phyloP scores from a whole-genome alignment of 2,113 vertebrate genomes.

The Serilophus lunatus region DNA sequence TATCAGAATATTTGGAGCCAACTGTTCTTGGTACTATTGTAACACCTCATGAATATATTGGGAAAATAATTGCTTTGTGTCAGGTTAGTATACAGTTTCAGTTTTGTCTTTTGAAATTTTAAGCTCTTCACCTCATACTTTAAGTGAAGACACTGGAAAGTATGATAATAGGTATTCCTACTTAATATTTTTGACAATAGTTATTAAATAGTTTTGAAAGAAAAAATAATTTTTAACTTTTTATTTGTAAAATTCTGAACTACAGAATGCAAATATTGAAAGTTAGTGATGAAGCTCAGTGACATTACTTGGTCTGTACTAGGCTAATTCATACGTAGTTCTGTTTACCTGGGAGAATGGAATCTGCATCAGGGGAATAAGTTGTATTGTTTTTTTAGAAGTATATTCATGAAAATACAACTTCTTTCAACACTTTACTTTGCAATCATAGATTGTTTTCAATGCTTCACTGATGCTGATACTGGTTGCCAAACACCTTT shows the following conservation, averaged over 20 bases:
- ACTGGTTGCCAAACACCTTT: not conserved
- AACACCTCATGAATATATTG: slow-evolving; percentile 83
- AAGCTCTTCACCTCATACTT: not conserved
- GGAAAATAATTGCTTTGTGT: slow-evolving; percentile 90
- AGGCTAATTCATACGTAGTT: not conserved
- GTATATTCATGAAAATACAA: not conserved
- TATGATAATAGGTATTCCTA: not conserved
- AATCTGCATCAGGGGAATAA: not conserved
- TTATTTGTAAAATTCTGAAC: not conserved
- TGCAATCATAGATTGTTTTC: not conserved
- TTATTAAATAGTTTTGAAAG: not conserved
- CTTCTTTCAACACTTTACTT: not conserved
- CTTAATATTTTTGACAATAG: not conserved
- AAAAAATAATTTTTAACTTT: not conserved
- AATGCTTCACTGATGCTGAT: not conserved
- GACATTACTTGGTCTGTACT: not conserved
- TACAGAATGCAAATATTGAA: not conserved
- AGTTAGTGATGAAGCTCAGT: not conserved
- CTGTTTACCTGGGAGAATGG: not conserved
- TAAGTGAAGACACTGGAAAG: not conserved
- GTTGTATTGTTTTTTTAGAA: not conserved
- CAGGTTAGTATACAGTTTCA: slow-evolving; percentile 76
- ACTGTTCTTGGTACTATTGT: slow-evolving; percentile 90
- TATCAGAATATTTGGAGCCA: slow-evolving; percentile 91
- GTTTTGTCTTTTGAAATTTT: not conserved